Conservation (phyloP, 2,797 vertebrate species). For the Erpetoichthys calabaricus region DNA sequence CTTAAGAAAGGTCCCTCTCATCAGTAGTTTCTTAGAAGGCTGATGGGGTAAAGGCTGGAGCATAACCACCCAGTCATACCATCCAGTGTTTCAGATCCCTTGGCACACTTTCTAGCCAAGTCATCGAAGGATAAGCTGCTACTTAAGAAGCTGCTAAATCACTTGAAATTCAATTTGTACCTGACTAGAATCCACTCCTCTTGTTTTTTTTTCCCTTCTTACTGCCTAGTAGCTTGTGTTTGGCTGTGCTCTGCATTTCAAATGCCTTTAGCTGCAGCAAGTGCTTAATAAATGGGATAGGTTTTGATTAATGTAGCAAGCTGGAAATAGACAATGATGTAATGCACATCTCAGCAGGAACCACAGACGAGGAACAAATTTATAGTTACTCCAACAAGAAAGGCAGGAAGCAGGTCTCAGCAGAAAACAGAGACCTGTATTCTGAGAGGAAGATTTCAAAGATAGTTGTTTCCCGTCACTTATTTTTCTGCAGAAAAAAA, state of each 20-base stretch:
- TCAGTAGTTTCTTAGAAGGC: conserved; percentile 42
- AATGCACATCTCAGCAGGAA: conserved; percentile 39
- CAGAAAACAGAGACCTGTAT: not conserved
- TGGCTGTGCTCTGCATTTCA: conserved; percentile 40
- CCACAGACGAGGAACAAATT: conserved; percentile 20
- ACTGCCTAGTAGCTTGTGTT: conserved; percentile 34
- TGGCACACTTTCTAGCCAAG: conserved; percentile 35
- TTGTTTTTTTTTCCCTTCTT: conserved; percentile 28
- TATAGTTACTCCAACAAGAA: conserved; percentile 18
- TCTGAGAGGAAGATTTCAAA: conserved; percentile 1
- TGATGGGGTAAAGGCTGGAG: conserved; percentile 33
- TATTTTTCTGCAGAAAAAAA: too few relatives aligned
- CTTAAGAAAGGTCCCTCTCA: conserved; percentile 49
- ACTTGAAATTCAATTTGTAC: conserved; percentile 55
- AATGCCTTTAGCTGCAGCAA: conserved; percentile 41
- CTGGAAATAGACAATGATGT: conserved; percentile 47
- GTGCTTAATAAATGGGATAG: conserved; percentile 45
- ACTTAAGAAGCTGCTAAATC: conserved; percentile 46
- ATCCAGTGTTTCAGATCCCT: conserved; percentile 42
- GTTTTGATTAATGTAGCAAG: conserved; percentile 53
- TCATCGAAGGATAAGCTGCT: conserved; percentile 36
- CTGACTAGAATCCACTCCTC: conserved; percentile 32
- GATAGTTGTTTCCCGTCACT: not conserved
- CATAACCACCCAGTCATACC: conserved; percentile 32
- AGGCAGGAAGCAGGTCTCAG: conserved; percentile 6